These are phyloP conservation scores for Crocuta crocuta DNA, from an alignment of 2,113 vertebrate genomes.

Conservation along the genomic window DNA sequence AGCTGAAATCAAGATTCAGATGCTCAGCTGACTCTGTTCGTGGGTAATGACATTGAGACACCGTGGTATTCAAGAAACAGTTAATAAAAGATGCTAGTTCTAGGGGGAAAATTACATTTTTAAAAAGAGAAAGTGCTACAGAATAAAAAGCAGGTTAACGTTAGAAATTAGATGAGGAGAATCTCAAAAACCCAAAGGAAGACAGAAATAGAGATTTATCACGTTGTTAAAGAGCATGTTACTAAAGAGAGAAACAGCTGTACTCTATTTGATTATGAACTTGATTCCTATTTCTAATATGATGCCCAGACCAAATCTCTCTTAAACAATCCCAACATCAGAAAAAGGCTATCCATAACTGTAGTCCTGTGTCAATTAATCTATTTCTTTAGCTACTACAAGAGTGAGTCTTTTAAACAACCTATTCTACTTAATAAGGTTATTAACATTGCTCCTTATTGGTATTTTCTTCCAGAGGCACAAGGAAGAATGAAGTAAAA, in stretches of 20 bases:
- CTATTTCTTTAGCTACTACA: background rate
- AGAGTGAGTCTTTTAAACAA: constrained; percentile 14
- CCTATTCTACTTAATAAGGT: background rate
- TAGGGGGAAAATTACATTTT: background rate
- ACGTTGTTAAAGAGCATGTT: background rate
- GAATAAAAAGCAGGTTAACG: background rate
- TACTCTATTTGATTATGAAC: constrained; percentile 37
- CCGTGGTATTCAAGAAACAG: background rate
- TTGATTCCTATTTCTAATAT: constrained; percentile 17
- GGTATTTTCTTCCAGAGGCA: background rate
- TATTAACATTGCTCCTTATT: background rate
- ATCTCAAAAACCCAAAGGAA: constrained; percentile 35
- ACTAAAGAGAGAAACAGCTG: constrained; percentile 2
- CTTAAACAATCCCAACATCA: constrained; percentile 46
- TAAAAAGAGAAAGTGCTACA: background rate
- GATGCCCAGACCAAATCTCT: background rate
- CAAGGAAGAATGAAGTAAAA: constrained; percentile 36
- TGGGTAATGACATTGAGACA: background rate
- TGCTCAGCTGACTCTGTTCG: background rate
- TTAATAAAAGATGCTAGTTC: background rate
- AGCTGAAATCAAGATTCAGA: too few species aligned
- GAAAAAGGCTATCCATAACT: constrained; percentile 5
- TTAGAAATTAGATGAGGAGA: constrained; percentile 30
- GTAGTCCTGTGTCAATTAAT: background rate
- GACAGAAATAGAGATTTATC: constrained; percentile 23